phyloP scores from a whole-genome alignment of 2,888 invertebrate genomes.

The Dendrolimus houi region DNA sequence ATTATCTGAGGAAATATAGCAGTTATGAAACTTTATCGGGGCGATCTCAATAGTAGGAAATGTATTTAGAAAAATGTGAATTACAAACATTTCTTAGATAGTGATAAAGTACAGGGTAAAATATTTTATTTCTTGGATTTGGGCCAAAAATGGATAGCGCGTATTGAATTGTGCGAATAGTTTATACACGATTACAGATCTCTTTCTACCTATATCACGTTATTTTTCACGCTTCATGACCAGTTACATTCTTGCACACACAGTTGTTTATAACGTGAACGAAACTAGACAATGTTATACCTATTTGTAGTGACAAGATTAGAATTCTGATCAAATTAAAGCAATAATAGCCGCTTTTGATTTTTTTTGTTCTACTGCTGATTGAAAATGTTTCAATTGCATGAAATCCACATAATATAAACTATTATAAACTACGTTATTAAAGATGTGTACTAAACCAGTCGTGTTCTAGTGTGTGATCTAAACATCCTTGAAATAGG shows the following conservation, averaged over 20 bases:
- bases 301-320: no score
- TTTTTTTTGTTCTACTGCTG: no score
- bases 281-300: no score
- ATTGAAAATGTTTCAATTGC: no score
- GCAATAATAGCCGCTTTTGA: no score
- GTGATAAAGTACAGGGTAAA: slow-evolving; percentile 19
- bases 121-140: slow-evolving; percentile 28
- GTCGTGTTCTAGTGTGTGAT: slow-evolving; percentile 25
- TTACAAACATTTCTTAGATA: slow-evolving; percentile 20
- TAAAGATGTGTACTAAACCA: background rate
- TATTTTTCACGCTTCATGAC: no score
- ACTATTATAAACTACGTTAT: no score
- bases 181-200: slow-evolving; percentile 1
- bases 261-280: no score
- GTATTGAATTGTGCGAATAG: slow-evolving; percentile 20
- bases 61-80: slow-evolving; percentile 26
- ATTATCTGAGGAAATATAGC: slow-evolving; percentile 13
- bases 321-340: no score
- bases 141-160: slow-evolving; percentile 34
- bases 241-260: no score
- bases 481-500: slow-evolving; percentile 45
- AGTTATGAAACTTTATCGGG: no score
- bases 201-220: background rate
- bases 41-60: slow-evolving; percentile 8
- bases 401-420: no score